These are phyloP conservation scores for Pempheris klunzingeri DNA, from an alignment of 2,797 vertebrate species.

Conservation along the genomic window DNA sequence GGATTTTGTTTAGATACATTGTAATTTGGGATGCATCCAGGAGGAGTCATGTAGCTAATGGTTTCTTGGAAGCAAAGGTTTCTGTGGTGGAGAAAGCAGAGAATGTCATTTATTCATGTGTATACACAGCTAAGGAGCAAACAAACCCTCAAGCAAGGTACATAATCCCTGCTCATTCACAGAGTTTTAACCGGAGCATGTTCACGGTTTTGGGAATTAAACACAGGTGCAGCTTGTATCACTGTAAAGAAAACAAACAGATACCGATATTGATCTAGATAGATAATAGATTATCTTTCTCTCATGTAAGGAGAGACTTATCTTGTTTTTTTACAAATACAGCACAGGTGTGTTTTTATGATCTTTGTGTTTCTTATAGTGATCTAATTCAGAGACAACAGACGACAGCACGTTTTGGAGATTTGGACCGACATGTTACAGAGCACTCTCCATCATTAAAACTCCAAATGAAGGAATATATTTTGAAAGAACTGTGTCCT, in stretches of 20 bases:
- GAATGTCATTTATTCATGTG: conserved; percentile 12
- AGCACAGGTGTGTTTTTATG: neutral
- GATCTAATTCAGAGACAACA: neutral
- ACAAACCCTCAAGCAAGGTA: conserved; percentile 14
- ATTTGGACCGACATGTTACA: neutral
- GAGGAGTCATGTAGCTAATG: conserved; percentile 16
- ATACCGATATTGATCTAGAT: neutral
- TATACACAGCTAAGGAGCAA: neutral
- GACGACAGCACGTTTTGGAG: neutral
- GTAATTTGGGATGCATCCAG: conserved; percentile 25
- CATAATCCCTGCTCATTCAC: conserved; percentile 11
- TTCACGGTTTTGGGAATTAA: conserved; percentile 1
- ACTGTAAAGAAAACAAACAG: neutral
- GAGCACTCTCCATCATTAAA: neutral
- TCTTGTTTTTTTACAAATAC: neutral
- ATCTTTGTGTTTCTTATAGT: neutral
- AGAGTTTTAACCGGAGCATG: conserved; percentile 7
- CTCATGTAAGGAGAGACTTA: neutral
- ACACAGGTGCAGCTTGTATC: neutral
- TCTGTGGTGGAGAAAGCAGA: conserved; percentile 6
- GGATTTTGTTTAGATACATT: conserved; percentile 22
- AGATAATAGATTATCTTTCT: neutral
- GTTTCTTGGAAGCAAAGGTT: conserved; percentile 27
- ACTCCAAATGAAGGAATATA: neutral
- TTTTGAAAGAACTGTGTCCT: neutral